Evolutionary conservation across 1,140 invertebrate species (phyloP).

Genomic region (Scaptomyza hsui): DNA sequence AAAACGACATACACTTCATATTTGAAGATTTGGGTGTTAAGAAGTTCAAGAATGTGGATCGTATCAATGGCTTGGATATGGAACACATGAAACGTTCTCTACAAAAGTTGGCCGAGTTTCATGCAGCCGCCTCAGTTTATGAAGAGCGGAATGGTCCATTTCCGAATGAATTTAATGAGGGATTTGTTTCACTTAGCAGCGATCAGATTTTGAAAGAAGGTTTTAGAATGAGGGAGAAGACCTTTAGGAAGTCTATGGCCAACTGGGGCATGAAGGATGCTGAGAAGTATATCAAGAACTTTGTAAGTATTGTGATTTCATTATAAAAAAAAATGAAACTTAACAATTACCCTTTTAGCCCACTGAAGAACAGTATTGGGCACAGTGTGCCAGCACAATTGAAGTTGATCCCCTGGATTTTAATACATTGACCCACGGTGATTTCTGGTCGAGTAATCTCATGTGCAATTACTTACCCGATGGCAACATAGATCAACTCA

Average conservation of each 20-base stretch:
- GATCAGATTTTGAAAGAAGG: slow-evolving; percentile 29
- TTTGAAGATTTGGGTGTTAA: slow-evolving; percentile 59
- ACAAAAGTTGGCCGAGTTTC: slow-evolving; percentile 85
- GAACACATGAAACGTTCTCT: slow-evolving; percentile 85
- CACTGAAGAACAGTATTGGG: slow-evolving; percentile 57
- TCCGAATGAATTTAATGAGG: slow-evolving; percentile 56
- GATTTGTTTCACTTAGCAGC: slow-evolving; percentile 39
- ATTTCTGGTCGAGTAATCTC: slow-evolving; percentile 84
- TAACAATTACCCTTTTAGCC: slow-evolving; percentile 40
- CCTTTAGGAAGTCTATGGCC: slow-evolving; percentile 58
- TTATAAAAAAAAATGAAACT: neutral
- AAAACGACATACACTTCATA: slow-evolving; percentile 58
- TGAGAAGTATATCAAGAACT: slow-evolving; percentile 59
- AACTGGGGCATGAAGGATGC: slow-evolving; percentile 60
- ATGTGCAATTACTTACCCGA: slow-evolving; percentile 76
- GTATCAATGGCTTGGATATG: slow-evolving; percentile 85
- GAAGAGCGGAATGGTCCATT: slow-evolving; percentile 57
- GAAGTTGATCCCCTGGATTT: slow-evolving; percentile 84
- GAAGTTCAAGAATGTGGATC: slow-evolving; percentile 75
- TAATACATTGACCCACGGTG: slow-evolving; percentile 87
- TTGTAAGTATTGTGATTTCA: slow-evolving; percentile 46
- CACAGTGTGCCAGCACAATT: slow-evolving; percentile 23
- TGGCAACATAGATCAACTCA: slow-evolving; percentile 54
- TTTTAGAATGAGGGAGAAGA: slow-evolving; percentile 18
- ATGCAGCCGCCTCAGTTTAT: slow-evolving; percentile 84